phyloP scores from a whole-genome alignment of 2,113 vertebrate species.

The Pseudopipra pipra region DNA sequence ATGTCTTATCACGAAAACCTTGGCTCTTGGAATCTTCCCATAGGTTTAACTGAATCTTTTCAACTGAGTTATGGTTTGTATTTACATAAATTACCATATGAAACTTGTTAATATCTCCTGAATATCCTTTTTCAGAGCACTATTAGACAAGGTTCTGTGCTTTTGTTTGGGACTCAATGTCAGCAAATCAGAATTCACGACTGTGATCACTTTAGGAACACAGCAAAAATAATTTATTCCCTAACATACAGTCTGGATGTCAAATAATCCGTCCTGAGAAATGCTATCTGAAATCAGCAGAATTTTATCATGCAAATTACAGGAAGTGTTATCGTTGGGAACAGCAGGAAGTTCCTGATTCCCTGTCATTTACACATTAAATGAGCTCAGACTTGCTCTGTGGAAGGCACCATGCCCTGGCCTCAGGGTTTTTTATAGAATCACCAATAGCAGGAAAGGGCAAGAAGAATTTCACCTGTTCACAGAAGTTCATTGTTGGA shows the following conservation, averaged over 20 bases:
- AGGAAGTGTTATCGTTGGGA: constrained; percentile 61
- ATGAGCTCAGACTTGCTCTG: constrained; percentile 36
- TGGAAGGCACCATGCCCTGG: neutral
- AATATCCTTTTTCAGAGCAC: constrained; percentile 61
- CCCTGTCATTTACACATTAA: constrained; percentile 39
- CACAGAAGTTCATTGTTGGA: neutral
- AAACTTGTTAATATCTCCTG: constrained; percentile 74
- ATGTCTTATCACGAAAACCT: constrained; percentile 46
- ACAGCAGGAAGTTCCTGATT: constrained; percentile 69
- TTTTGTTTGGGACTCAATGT: constrained; percentile 74
- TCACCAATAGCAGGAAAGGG: neutral
- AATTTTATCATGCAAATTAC: constrained; percentile 70
- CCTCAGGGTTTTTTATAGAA: neutral
- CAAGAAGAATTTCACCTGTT: neutral
- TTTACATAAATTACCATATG: constrained; percentile 81
- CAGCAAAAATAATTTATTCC: constrained; percentile 70
- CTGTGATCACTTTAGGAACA: constrained; percentile 39
- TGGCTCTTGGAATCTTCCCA: constrained; percentile 38
- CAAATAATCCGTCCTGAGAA: constrained; percentile 59
- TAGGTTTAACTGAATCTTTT: constrained; percentile 65
- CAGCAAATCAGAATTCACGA: constrained; percentile 64
- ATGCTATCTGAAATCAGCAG: constrained; percentile 63
- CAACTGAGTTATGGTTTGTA: constrained; percentile 70
- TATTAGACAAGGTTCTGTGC: constrained; percentile 72
- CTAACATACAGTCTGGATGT: constrained; percentile 41